Evolutionary conservation across 2,888 invertebrate genomes (phyloP).

Genomic region (Tortrix viridana): DNA sequence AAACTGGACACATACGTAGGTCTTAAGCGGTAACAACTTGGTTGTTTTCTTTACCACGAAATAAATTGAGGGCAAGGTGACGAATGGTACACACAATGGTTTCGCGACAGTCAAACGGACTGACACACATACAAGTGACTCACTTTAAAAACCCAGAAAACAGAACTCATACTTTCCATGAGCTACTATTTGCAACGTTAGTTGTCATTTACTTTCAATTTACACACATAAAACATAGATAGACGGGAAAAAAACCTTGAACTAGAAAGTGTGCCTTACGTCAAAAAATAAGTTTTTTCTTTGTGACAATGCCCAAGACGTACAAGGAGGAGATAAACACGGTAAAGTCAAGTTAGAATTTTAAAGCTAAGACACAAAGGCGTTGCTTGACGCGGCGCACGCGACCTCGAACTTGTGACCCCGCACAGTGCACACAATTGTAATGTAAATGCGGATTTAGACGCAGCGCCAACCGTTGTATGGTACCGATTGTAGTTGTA

Average conservation of each 20-base stretch:
- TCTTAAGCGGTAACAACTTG: conserved; percentile 42
- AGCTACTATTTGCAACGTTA: not conserved
- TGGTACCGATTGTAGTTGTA: conserved; percentile 59
- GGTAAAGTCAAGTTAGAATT: conserved; percentile 37
- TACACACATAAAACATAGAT: not conserved
- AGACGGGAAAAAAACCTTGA: not conserved
- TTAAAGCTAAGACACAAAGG: conserved; percentile 18
- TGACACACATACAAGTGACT: conserved; percentile 30
- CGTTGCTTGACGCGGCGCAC: conserved; percentile 53
- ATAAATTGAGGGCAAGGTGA: conserved; percentile 55
- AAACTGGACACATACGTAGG: conserved; percentile 10
- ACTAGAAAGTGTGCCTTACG: not conserved
- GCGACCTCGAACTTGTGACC: conserved; percentile 80
- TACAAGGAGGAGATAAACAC: conserved; percentile 39
- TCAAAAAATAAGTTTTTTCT: not conserved
- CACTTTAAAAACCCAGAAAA: conserved; percentile 29
- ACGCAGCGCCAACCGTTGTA: conserved; percentile 59
- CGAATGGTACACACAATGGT: conserved; percentile 46
- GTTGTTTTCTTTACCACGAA: conserved; percentile 45
- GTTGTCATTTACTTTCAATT: not conserved
- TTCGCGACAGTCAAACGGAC: conserved; percentile 41
- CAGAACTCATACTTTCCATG: conserved; percentile 9
- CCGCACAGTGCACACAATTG: conserved; percentile 75
- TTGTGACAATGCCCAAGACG: not conserved
- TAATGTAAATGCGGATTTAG: conserved; percentile 73